Conservation (phyloP, 2,797 vertebrate species). For the Coregonus suidteri region DNA sequence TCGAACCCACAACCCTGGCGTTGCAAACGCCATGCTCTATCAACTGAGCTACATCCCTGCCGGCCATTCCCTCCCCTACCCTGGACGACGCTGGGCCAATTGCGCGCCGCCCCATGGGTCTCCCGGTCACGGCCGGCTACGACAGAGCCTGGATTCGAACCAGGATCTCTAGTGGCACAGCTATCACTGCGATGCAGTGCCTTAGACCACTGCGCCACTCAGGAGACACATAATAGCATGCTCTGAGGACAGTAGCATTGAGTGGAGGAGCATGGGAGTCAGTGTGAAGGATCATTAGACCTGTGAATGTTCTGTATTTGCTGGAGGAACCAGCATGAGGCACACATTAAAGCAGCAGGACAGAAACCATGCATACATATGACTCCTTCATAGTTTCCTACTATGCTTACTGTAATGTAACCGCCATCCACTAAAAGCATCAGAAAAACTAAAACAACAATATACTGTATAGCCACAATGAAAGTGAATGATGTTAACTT, state of each 20-base stretch:
- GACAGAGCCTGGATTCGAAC: no score
- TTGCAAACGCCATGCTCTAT: no score
- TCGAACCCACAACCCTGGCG: no score
- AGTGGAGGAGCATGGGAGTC: constrained; percentile 31
- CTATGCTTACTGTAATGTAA: not conserved
- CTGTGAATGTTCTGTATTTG: constrained; percentile 58
- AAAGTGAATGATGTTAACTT: constrained; percentile 35
- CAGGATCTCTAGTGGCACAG: no score
- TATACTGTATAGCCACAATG: not conserved
- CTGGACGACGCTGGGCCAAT: no score
- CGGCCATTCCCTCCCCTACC: no score
- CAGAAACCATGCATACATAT: not conserved
- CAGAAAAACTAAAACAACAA: not conserved
- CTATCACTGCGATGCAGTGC: no score
- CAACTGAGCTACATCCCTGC: no score
- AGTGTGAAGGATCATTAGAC: constrained; percentile 42
- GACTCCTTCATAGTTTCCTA: not conserved
- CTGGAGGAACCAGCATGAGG: constrained; percentile 49
- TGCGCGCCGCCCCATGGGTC: no score
- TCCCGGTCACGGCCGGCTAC: no score
- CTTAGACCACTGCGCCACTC: no score
- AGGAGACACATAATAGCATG: not conserved
- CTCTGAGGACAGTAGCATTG: constrained; percentile 29
- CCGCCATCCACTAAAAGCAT: not conserved
- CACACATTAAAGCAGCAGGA: not conserved